phyloP scores from a whole-genome alignment of 1,140 invertebrate species.

The Druon quercuslanigerum region DNA sequence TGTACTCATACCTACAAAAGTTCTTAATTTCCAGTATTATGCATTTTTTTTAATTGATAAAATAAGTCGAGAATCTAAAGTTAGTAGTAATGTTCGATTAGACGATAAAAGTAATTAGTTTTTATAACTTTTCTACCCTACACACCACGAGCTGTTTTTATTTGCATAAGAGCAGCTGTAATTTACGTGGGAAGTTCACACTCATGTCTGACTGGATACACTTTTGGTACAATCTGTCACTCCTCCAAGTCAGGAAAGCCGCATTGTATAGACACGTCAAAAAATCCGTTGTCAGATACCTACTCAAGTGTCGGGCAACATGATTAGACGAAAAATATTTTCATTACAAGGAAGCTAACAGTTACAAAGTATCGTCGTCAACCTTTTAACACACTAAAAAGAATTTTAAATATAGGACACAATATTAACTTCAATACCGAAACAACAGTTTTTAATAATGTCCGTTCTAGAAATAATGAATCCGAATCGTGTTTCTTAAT shows the following conservation, averaged over 20 bases:
- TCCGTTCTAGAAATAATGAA: too few relatives aligned
- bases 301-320: background rate
- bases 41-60: too few relatives aligned
- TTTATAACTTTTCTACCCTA: conserved; percentile 36
- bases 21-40: too few relatives aligned
- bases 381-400: too few relatives aligned
- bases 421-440: too few relatives aligned
- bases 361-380: too few relatives aligned
- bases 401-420: too few relatives aligned
- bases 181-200: conserved; percentile 72
- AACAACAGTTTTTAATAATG: too few relatives aligned
- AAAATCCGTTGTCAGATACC: conserved; percentile 10
- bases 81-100: too few relatives aligned
- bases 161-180: conserved; percentile 56
- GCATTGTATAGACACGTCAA: conserved; percentile 40
- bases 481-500: too few relatives aligned
- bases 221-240: conserved; percentile 2
- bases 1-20: too few relatives aligned
- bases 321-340: conserved; percentile 37
- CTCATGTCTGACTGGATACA: conserved; percentile 57
- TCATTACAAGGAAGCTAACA: background rate
- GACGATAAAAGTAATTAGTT: conserved; percentile 35
- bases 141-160: conserved; percentile 48
- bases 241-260: conserved; percentile 32
- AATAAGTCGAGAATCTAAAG: too few relatives aligned